A percentile compares a stretch with the other conserved stretches of the same genome.
Conservation (phyloP, 2,888 invertebrate genomes). For the Euzetes globulus region DNA sequence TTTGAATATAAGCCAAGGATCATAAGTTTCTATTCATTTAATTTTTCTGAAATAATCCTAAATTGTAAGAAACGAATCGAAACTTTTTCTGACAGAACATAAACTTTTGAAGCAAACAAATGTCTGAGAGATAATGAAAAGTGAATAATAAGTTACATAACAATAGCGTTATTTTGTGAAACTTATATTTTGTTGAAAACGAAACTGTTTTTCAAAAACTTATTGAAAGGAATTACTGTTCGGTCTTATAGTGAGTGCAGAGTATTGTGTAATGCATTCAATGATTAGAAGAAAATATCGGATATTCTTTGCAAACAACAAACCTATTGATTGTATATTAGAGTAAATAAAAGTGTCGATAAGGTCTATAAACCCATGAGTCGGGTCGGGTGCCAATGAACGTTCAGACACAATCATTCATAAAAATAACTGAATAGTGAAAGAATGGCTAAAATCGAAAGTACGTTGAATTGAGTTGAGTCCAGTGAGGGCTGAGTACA, state of each 20-base stretch:
- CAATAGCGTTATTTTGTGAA: no score
- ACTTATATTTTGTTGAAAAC: no score
- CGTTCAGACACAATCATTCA: background rate
- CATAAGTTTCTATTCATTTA: background rate
- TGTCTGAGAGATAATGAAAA: background rate
- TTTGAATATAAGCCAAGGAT: background rate
- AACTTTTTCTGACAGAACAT: background rate
- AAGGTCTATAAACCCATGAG: constrained; percentile 15
- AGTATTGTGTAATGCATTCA: background rate
- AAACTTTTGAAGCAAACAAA: background rate
- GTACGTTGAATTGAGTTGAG: background rate
- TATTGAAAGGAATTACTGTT: background rate
- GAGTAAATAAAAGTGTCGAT: constrained; percentile 1
- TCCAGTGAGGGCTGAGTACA: constrained; percentile 3
- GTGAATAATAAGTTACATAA: background rate
- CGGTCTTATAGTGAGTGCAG: background rate
- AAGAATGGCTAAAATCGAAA: background rate
- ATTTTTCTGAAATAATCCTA: background rate
- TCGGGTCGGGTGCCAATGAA: constrained; percentile 14
- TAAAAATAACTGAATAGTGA: background rate
- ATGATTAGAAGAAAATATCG: background rate
- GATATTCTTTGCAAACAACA: background rate
- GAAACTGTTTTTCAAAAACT: background rate
- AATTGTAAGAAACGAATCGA: background rate
- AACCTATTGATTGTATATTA: background rate